Evolutionary conservation across 2,797 vertebrate species (phyloP).

Genomic region (Dallia pectoralis): DNA sequence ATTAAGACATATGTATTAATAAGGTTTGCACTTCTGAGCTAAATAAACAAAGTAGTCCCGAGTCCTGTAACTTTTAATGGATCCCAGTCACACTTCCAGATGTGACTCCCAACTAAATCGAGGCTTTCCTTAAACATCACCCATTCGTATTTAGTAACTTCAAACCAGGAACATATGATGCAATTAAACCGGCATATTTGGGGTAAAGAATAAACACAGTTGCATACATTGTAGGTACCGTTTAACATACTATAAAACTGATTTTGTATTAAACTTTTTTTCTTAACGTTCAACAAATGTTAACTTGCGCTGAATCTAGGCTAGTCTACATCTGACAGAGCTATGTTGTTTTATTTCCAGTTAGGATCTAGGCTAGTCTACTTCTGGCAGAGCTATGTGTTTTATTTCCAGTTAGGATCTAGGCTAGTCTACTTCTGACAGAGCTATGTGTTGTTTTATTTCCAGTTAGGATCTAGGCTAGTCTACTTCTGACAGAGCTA

Average conservation of each 20-base stretch:
- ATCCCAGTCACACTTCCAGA: not conserved
- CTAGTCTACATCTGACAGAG: not conserved
- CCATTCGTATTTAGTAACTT: not conserved
- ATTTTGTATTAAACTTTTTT: not conserved
- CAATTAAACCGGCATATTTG: not conserved
- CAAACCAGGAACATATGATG: not conserved
- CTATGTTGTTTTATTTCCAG: not conserved
- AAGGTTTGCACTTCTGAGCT: not conserved
- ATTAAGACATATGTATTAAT: not conserved
- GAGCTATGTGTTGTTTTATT: not conserved
- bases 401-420: not conserved
- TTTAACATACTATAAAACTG: not conserved
- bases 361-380: not conserved
- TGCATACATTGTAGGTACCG: not conserved
- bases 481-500: not conserved
- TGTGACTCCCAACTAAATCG: not conserved
- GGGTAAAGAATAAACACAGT: not conserved
- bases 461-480: not conserved
- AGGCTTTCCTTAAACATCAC: not conserved
- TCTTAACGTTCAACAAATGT: not conserved
- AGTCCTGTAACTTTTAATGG: not conserved
- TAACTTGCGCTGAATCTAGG: not conserved
- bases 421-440: not conserved
- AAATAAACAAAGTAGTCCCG: not conserved
- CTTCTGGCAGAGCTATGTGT: not conserved